These are phyloP conservation scores for Drosophila paracracens DNA, from an alignment of 2,888 invertebrate species.

Conservation along the genomic window DNA sequence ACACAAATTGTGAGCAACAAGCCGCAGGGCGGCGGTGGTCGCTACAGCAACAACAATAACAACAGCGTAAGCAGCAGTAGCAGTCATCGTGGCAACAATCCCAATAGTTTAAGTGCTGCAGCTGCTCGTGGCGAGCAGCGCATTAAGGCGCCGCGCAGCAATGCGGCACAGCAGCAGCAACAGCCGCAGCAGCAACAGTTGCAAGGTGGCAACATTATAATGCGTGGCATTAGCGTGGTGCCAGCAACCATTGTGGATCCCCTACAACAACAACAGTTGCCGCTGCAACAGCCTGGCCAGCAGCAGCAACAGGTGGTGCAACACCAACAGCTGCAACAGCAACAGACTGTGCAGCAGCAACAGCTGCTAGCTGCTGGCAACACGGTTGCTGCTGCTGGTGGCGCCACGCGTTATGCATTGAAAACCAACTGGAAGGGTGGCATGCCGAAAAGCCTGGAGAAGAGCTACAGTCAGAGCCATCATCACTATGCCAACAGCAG, in stretches of 20 bases:
- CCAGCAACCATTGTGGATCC: slow-evolving; percentile 78
- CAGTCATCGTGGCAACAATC: slow-evolving; percentile 81
- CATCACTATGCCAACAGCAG: slow-evolving; percentile 71
- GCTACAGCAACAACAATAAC: slow-evolving; percentile 70
- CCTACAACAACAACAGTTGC: slow-evolving; percentile 52
- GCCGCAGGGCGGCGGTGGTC: slow-evolving; percentile 75
- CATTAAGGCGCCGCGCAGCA: slow-evolving; percentile 82
- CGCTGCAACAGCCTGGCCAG: slow-evolving; percentile 75
- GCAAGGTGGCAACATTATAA: slow-evolving; percentile 70
- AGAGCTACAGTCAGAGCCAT: slow-evolving; percentile 77
- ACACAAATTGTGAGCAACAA: slow-evolving; percentile 73
- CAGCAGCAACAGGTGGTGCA: slow-evolving; percentile 68
- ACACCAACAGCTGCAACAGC: slow-evolving; percentile 65
- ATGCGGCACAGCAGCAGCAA: slow-evolving; percentile 61
- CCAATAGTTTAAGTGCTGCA: slow-evolving; percentile 68
- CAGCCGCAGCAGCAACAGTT: slow-evolving; percentile 45
- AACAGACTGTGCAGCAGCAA: slow-evolving; percentile 45
- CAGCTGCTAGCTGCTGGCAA: slow-evolving; percentile 32
- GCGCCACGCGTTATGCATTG: slow-evolving; percentile 72
- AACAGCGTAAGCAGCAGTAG: slow-evolving; percentile 18
- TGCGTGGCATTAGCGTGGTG: slow-evolving; percentile 75
- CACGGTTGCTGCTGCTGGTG: slow-evolving; percentile 26
- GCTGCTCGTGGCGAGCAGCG: slow-evolving; percentile 78
- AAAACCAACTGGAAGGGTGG: slow-evolving; percentile 80
- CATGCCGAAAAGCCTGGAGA: slow-evolving; percentile 79